Conservation (phyloP, 1,140 invertebrate species). For the Cataglyphis hispanica region DNA sequence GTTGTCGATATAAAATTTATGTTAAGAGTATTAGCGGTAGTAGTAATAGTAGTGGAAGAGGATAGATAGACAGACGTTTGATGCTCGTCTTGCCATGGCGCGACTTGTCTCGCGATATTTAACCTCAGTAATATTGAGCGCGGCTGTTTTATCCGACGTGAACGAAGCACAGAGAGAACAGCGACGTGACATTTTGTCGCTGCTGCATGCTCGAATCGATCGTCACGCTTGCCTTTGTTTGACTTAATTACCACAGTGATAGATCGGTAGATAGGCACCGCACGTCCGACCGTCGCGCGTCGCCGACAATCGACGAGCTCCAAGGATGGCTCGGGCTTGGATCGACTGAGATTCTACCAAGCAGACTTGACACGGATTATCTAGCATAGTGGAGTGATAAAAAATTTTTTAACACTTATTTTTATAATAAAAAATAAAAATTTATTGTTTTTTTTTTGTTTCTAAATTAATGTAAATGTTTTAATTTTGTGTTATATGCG, state of each 20-base stretch:
- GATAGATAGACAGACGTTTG: constrained; percentile 10
- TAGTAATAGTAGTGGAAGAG: not conserved
- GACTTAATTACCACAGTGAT: constrained; percentile 73
- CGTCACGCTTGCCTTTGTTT: constrained; percentile 76
- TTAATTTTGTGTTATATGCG: not conserved
- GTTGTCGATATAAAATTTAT: constrained; percentile 48
- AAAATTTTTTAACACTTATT: not conserved
- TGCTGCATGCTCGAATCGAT: constrained; percentile 71
- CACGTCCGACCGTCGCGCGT: constrained; percentile 69
- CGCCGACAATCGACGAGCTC: constrained; percentile 55
- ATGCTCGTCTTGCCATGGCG: constrained; percentile 37
- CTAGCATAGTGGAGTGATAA: constrained; percentile 43
- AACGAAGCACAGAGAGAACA: constrained; percentile 14
- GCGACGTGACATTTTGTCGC: constrained; percentile 73
- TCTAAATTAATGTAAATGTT: not conserved
- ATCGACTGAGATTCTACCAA: constrained; percentile 55
- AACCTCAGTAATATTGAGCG: constrained; percentile 53
- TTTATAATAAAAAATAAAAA: not conserved
- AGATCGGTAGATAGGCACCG: constrained; percentile 73
- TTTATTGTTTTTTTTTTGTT: not conserved
- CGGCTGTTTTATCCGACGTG: constrained; percentile 41
- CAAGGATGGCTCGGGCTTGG: constrained; percentile 42
- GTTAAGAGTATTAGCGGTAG: constrained; percentile 32
- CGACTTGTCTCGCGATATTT: constrained; percentile 51
- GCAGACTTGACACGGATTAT: constrained; percentile 58